phyloP scores from a whole-genome alignment of 2,888 invertebrate genomes.

The Argyra leucocephala region DNA sequence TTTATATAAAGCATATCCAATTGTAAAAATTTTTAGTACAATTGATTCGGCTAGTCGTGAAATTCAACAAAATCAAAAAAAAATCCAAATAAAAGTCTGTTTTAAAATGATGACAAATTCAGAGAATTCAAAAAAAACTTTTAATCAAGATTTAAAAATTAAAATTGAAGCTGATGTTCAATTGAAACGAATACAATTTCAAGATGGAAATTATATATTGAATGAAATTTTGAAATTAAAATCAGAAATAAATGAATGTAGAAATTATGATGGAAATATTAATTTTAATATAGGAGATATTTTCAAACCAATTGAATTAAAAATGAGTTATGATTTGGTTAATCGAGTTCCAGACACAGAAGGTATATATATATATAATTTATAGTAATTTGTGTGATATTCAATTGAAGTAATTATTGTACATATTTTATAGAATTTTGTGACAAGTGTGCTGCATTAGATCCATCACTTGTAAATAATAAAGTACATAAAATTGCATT shows the following conservation, averaged over 20 bases:
- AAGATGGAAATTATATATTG: neutral
- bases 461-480: constrained; percentile 21
- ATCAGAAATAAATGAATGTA: constrained; percentile 21
- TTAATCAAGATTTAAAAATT: constrained; percentile 12
- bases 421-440: constrained; percentile 25
- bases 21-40: constrained; percentile 26
- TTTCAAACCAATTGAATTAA: constrained; percentile 26
- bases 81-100: constrained; percentile 25
- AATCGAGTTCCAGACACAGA: constrained; percentile 16
- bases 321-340: constrained; percentile 23
- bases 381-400: too few species aligned
- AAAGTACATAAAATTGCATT: constrained; percentile 23
- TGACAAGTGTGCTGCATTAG: constrained; percentile 25
- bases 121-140: neutral
- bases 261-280: constrained; percentile 19
- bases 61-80: constrained; percentile 25
- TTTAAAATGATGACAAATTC: constrained; percentile 14
- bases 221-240: constrained; percentile 1
- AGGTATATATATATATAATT: neutral
- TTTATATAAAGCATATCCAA: constrained; percentile 33
- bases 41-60: constrained; percentile 25
- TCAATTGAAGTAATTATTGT: too few species aligned
- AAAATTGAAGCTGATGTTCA: constrained; percentile 8
- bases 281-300: constrained; percentile 23
- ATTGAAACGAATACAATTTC: neutral